Base-by-base conservation (phyloP, 2,888 invertebrate genomes). In the Drosophila conformis region DNA sequence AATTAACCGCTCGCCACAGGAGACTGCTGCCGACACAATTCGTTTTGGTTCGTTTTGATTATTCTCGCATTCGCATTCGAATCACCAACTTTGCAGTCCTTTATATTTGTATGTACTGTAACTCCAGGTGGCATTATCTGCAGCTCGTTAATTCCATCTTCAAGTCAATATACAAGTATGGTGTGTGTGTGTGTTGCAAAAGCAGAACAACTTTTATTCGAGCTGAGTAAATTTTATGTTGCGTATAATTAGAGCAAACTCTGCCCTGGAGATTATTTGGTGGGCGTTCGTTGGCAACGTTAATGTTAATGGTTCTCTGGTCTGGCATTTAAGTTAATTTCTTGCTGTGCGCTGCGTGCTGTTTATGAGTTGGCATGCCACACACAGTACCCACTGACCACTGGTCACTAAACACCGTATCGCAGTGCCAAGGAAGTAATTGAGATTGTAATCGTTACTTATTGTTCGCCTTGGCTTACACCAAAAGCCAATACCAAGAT, bases 391-490 rank as follows among this genome's bases (percentile, higher is more conserved):
- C 27, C 33, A 49, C 46, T 51, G 61, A n/a, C 59, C 65, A 62
- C 54, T 61, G 61, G 40, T 56, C 65, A 59, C 62, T 48, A 57
- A 61, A 35, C 54, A 76, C 46, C 78, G 62, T 64, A 53, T 52
- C 67, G 54, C 56, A 57, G 52, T n/a, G 48, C 21, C 27, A n/a
- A 27, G 75, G 74, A 81, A 77, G 90, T 90, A 87, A 90, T 87
- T 90, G 90, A 90, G 89, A 89, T 89, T 87, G 86, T 87, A 87
- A 89, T 87, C 86, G 90, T 89, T 90, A 87, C 86, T 90, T 89
- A 83, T 83, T 77, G 72, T 77, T 54, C 62, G 68, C 60, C 74
- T 75, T 75, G 87, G 69, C 78, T 78, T 64, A 71, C 73, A 78
- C 49, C 56, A 52, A 53, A 66, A 69, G 70, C 59, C 59, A 69